Evolutionary conservation across 2,888 invertebrate species (phyloP).

Genomic region (Thumatha senex): DNA sequence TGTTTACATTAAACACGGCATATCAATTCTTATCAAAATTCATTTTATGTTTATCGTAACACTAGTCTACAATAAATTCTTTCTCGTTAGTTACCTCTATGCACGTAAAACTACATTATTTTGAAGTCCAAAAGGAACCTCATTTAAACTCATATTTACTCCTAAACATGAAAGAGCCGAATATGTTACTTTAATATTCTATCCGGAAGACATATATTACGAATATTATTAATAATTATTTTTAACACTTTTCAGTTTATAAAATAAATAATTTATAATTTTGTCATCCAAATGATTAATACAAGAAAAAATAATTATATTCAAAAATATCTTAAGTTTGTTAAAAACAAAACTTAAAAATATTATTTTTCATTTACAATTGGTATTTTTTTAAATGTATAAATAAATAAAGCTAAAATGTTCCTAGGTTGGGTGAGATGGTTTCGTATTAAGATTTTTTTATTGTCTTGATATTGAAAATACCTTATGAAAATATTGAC

Average conservation of each 20-base stretch:
- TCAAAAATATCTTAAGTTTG: neutral
- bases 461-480: no score
- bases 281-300: neutral
- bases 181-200: conserved; percentile 68
- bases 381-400: no score
- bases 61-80: conserved; percentile 74
- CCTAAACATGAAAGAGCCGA: conserved; percentile 67
- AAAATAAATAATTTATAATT: neutral
- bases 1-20: no score
- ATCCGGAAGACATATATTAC: conserved; percentile 80
- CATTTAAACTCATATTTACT: conserved; percentile 45
- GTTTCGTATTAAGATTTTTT: no score
- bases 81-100: conserved; percentile 67
- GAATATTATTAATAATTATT: conserved; percentile 51
- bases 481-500: no score
- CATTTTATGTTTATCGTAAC: conserved; percentile 47
- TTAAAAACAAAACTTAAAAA: no score
- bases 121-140: conserved; percentile 71
- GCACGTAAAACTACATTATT: conserved; percentile 52
- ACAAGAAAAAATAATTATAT: neutral
- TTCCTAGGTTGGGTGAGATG: no score
- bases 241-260: conserved; percentile 43
- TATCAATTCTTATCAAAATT: conserved; percentile 53
- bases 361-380: no score
- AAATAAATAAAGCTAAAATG: no score